phyloP scores from a whole-genome alignment of 1,140 invertebrate genomes.

The Asobara japonica region DNA sequence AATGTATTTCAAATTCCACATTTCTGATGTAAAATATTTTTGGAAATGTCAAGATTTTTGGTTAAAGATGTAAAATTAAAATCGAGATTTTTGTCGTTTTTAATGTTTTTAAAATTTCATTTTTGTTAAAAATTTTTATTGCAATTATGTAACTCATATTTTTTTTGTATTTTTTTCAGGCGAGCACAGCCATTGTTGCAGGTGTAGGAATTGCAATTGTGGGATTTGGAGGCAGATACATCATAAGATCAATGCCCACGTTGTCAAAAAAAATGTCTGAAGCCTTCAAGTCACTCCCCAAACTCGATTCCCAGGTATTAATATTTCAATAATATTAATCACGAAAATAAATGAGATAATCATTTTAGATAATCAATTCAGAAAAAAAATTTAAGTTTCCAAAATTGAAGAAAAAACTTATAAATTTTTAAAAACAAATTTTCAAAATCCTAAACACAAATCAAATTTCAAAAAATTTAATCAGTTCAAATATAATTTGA shows the following conservation, averaged over 20 bases:
- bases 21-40: no score
- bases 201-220: constrained; percentile 87
- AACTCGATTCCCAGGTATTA: constrained; percentile 75
- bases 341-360: neutral
- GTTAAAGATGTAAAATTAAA: no score
- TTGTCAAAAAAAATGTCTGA: constrained; percentile 80
- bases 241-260: constrained; percentile 78
- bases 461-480: no score
- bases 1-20: no score
- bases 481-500: no score
- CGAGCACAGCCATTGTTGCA: constrained; percentile 77
- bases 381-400: no score
- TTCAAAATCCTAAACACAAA: no score
- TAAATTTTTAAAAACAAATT: no score
- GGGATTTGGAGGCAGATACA: constrained; percentile 85
- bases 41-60: no score
- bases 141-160: neutral
- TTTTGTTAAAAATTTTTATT: neutral
- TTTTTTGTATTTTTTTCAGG: constrained; percentile 64
- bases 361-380: neutral
- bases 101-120: no score
- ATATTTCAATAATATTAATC: constrained; percentile 21
- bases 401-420: no score
- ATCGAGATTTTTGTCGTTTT: no score
- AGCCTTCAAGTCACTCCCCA: constrained; percentile 81